Conservation (phyloP, 2,888 invertebrate genomes). For the Cantharis nigra region DNA sequence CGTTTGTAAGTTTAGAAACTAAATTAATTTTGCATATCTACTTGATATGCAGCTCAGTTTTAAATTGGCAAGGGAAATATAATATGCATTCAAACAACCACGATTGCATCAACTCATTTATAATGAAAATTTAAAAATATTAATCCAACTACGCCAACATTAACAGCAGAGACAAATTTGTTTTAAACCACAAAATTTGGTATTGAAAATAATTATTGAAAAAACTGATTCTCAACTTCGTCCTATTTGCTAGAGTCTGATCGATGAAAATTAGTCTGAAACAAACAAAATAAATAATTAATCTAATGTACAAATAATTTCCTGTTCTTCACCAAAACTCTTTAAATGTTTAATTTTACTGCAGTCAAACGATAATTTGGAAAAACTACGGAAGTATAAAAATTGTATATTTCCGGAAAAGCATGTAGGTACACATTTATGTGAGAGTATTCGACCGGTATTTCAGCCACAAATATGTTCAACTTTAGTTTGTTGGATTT, state of each 20-base stretch:
- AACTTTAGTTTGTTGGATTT: background rate
- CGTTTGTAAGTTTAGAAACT: background rate
- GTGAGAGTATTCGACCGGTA: background rate
- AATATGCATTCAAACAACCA: background rate
- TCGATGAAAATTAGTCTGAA: background rate
- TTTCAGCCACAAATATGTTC: background rate
- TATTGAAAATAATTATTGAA: background rate
- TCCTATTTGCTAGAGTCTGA: background rate
- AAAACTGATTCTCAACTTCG: background rate
- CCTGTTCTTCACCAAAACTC: background rate
- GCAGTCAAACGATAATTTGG: background rate
- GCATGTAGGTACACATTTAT: background rate
- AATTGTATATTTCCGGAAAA: background rate
- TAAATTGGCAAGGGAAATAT: background rate
- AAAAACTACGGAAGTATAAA: background rate
- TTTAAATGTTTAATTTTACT: background rate
- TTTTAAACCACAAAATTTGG: background rate
- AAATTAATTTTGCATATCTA: background rate
- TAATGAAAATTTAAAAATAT: background rate
- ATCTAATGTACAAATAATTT: background rate
- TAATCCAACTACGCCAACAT: background rate
- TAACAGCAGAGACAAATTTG: background rate
- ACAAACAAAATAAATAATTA: too few relatives aligned
- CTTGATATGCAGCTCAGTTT: background rate
- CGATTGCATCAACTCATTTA: background rate